Conservation (phyloP, 2,113 vertebrate genomes). For the Prunella fulvescens region DNA sequence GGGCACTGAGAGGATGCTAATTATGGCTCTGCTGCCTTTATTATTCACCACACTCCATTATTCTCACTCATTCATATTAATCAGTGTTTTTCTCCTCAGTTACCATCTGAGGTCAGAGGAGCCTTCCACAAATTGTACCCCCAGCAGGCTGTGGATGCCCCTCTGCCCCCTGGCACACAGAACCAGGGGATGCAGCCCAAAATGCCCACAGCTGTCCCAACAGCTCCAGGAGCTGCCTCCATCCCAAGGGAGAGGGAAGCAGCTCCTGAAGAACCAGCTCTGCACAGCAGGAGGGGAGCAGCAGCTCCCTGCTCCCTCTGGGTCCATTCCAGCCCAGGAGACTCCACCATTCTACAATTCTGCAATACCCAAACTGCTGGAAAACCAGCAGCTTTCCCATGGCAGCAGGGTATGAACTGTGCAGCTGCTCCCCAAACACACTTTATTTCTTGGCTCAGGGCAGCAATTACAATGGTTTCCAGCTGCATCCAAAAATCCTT, state of each 20-base stretch:
- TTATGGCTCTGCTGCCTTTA: not conserved
- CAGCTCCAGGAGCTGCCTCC: not conserved
- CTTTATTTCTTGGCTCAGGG: not conserved
- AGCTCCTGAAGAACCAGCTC: not conserved
- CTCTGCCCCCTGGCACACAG: not conserved
- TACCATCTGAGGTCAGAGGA: not conserved
- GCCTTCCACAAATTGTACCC: not conserved
- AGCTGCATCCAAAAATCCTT: not conserved
- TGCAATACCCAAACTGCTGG: not conserved
- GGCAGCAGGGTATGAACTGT: not conserved
- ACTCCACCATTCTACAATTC: fast-evolving
- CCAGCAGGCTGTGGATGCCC: not conserved
- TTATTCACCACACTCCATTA: not conserved
- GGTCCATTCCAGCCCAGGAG: not conserved
- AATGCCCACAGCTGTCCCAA: fast-evolving
- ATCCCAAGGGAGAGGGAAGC: not conserved
- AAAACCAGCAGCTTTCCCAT: not conserved
- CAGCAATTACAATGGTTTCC: not conserved
- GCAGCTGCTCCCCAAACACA: not conserved
- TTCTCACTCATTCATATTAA: not conserved
- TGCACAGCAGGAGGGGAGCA: not conserved
- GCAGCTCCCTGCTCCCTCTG: not conserved
- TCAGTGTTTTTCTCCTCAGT: not conserved
- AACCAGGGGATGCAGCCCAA: not conserved
- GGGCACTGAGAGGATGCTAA: not conserved